Conservation (phyloP, 2,888 invertebrate species). For the Nowickia ferox region DNA sequence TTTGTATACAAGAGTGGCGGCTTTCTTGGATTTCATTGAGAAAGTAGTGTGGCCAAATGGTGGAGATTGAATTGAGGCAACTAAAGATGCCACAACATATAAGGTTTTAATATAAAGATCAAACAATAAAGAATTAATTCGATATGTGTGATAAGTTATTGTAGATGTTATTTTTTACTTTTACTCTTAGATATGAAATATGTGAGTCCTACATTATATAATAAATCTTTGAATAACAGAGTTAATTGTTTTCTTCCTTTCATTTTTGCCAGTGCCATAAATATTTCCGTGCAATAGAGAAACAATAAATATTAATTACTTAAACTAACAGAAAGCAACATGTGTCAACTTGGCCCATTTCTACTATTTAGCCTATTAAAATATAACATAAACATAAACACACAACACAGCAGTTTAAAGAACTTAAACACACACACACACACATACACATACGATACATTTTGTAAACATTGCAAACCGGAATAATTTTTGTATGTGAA, state of each 20-base stretch:
- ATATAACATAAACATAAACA: constrained; percentile 35
- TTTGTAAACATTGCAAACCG: constrained; percentile 61
- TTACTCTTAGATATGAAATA: constrained; percentile 35
- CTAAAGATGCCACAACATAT: background rate
- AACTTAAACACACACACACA: background rate
- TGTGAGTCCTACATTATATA: constrained; percentile 4
- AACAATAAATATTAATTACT: constrained; percentile 2
- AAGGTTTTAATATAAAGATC: background rate
- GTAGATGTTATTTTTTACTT: background rate
- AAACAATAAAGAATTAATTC: background rate
- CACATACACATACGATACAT: constrained; percentile 13
- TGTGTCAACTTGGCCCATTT: constrained; percentile 54
- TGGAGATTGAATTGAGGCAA: constrained; percentile 32
- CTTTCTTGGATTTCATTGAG: constrained; percentile 81
- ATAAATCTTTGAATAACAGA: constrained; percentile 5
- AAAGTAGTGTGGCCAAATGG: constrained; percentile 78
- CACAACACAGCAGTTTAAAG: background rate
- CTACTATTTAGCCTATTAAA: constrained; percentile 45
- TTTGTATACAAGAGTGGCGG: constrained; percentile 80
- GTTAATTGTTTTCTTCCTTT: background rate
- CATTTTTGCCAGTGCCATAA: background rate
- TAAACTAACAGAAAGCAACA: constrained; percentile 55
- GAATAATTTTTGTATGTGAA: constrained; percentile 48
- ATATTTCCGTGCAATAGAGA: background rate
- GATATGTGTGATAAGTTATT: constrained; percentile 11